Base-by-base conservation (phyloP, 2,113 vertebrate genomes). In the Tiliqua scincoides region DNA sequence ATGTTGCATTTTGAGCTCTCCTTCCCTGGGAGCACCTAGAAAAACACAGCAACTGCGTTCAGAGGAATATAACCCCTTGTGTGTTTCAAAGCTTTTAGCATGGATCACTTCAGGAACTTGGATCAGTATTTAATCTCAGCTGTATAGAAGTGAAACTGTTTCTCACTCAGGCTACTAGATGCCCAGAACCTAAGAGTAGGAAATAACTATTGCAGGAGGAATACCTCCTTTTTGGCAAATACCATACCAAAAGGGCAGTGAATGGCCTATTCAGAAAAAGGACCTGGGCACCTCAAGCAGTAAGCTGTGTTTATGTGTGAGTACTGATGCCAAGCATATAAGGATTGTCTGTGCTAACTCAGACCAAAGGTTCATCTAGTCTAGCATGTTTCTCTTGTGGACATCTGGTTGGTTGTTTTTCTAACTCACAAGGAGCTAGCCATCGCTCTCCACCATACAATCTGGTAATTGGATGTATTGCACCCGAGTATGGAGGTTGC, bases 1-100 rank as follows among this genome's bases (percentile, higher is more conserved):
- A 81, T 85, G 84, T 54, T 86, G 11, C 62, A 43, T 89, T 68
- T 83, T 86, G 85, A 91, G 88, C 37, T 43, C 0, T 79, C 12
- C 84, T 88, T 88, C 86, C n/a, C 8, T 68, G 72, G 52, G 21
- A 84, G 40, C 84, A 32, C 85, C 48, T 35, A 77, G 25, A 87
- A 86, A 81, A 87, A 83, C 73, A 27, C 1, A 17, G 21, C 73
- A 7, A 43, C 32, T 73, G 80, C 67, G 79, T 89, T 74, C 63
- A 43, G 81, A 71, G 21, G 90, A 84, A 76, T 63, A 0, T 59
- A 62, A 74, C 54, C 82, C 84, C 32, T 76, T 2, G 67, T 81
- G 27, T 76, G 14, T 85, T 87, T 61, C 43, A 54, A 75, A 3
- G 21, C 62, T 65, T 80, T 89, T 65, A 37, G 3, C 6, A 79